Conservation (phyloP, 1,140 invertebrate genomes). For the Steinernema khuongi region DNA sequence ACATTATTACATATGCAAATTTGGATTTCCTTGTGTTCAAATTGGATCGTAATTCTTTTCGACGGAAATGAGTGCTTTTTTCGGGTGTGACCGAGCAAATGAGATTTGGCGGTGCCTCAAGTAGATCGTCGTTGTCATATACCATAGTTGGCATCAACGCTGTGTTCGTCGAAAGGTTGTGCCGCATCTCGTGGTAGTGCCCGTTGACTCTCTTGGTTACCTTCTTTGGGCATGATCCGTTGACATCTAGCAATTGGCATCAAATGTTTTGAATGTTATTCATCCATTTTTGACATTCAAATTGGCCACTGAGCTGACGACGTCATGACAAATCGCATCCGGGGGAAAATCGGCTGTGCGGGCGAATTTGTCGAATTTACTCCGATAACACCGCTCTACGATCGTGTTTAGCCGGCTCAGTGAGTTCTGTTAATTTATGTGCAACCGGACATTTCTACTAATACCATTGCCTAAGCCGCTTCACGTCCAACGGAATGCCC, state of each 20-base stretch:
- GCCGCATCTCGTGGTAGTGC: too few relatives aligned
- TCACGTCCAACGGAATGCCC: too few relatives aligned
- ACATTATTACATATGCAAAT: conserved; percentile 15
- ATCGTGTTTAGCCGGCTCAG: background rate
- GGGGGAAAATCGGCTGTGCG: background rate
- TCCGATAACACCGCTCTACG: conserved; percentile 1
- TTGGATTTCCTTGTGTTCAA: background rate
- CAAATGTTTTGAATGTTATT: conserved; percentile 9
- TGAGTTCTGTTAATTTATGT: background rate
- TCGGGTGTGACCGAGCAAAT: background rate
- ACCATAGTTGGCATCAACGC: background rate
- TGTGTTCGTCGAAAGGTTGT: background rate
- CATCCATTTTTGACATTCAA: conserved; percentile 10
- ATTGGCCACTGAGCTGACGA: conserved; percentile 3
- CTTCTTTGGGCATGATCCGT: too few relatives aligned
- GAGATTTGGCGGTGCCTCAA: background rate
- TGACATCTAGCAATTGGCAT: conserved; percentile 7
- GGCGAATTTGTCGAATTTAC: conserved; percentile 9
- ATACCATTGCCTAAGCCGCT: background rate
- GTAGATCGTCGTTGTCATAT: background rate
- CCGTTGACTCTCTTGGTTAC: too few relatives aligned
- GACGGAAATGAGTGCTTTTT: conserved; percentile 7
- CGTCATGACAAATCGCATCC: conserved; percentile 13
- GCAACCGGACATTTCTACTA: background rate
- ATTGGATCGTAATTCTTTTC: conserved; percentile 13